phyloP scores from a whole-genome alignment of 1,140 invertebrate genomes.

The Apocrypta bakeri region DNA sequence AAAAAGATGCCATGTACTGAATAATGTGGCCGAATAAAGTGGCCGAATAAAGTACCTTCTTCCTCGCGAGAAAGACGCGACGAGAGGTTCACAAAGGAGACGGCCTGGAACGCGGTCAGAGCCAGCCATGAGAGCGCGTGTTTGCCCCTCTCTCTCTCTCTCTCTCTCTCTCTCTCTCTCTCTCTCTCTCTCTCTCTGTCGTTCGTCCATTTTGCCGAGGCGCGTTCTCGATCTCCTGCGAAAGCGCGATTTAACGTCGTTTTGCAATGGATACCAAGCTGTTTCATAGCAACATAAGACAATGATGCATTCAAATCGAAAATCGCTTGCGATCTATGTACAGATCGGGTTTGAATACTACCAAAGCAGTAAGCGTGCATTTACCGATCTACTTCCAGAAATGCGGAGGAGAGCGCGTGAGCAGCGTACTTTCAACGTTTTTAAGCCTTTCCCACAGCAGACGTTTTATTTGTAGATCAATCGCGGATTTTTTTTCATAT shows the following conservation, averaged over 20 bases:
- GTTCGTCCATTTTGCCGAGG: neutral
- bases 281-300: neutral
- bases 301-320: neutral
- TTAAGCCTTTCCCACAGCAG: neutral
- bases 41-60: neutral
- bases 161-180: too few relatives aligned
- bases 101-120: neutral
- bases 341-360: neutral
- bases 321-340: neutral
- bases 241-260: neutral
- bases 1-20: neutral
- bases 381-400: neutral
- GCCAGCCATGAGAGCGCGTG: neutral
- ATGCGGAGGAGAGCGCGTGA: too few relatives aligned
- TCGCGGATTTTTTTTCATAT: neutral
- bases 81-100: neutral
- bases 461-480: slow-evolving; percentile 12
- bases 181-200: too few relatives aligned
- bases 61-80: neutral
- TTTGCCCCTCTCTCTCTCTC: too few relatives aligned
- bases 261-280: neutral
- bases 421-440: neutral
- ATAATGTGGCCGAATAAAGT: neutral
- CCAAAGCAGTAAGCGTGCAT: too few relatives aligned
- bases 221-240: neutral